Percentiles rank a stretch among this genome's conserved stretches.
Evolutionary conservation across 2,888 invertebrate species (phyloP).

Genomic region (Lepetodrilus schrolli): DNA sequence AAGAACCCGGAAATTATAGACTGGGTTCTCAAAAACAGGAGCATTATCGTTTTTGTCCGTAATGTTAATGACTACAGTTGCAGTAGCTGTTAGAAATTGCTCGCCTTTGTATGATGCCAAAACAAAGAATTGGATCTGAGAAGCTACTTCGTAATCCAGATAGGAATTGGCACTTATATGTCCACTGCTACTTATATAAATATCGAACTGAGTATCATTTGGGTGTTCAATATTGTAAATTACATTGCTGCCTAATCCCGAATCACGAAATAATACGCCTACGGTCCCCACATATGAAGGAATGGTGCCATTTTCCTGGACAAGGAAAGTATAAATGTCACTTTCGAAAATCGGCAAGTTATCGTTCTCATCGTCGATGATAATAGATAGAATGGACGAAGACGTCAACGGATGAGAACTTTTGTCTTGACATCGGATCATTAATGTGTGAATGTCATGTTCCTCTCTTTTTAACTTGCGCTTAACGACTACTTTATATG

Average conservation of each 20-base stretch:
- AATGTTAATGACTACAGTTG: slow-evolving; percentile 37
- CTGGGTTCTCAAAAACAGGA: slow-evolving; percentile 36
- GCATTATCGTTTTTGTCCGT: slow-evolving; percentile 40
- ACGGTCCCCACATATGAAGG: slow-evolving; percentile 39
- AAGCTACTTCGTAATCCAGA: slow-evolving; percentile 36
- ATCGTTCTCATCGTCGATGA: slow-evolving; percentile 44
- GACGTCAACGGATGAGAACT: slow-evolving; percentile 39
- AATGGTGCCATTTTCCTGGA: slow-evolving; percentile 41
- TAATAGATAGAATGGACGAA: slow-evolving; percentile 32
- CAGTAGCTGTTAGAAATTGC: slow-evolving; percentile 36
- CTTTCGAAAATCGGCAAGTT: slow-evolving; percentile 38
- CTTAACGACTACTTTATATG: slow-evolving; percentile 39
- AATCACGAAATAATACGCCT: slow-evolving; percentile 36
- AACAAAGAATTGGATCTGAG: slow-evolving; percentile 35
- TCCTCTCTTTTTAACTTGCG: slow-evolving; percentile 37
- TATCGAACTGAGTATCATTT: slow-evolving; percentile 35
- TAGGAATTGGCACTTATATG: slow-evolving; percentile 84
- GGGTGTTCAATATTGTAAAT: slow-evolving; percentile 29
- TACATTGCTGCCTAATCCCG: slow-evolving; percentile 35
- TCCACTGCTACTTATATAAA: slow-evolving; percentile 79
- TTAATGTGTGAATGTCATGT: slow-evolving; percentile 27
- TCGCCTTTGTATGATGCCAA: slow-evolving; percentile 37
- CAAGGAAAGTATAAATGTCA: slow-evolving; percentile 33
- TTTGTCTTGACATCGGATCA: slow-evolving; percentile 36
- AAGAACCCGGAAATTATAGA: slow-evolving; percentile 34